phyloP scores from a whole-genome alignment of 2,113 vertebrate genomes.

The Sakesphorus luctuosus region DNA sequence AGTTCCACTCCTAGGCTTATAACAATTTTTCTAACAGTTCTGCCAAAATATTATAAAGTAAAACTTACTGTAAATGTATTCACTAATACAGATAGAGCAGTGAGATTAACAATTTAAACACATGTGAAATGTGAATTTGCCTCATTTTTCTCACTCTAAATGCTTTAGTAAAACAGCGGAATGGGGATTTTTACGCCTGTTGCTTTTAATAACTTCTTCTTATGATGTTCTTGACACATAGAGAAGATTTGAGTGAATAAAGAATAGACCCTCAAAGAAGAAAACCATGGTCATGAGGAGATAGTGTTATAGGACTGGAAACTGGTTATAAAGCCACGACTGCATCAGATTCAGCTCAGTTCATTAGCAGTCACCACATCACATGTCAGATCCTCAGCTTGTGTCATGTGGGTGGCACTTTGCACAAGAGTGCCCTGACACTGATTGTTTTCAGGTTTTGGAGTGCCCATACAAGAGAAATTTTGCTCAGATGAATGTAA shows the following conservation, averaged over 20 bases:
- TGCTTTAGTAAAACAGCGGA: not conserved
- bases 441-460: not conserved
- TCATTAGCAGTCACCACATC: not conserved
- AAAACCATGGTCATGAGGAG: slow-evolving; percentile 12
- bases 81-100: slow-evolving; percentile 44
- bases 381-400: not conserved
- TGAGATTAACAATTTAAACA: slow-evolving; percentile 53
- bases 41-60: slow-evolving; percentile 52
- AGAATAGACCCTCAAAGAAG: slow-evolving; percentile 25
- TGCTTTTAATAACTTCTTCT: slow-evolving; percentile 41
- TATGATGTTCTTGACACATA: slow-evolving; percentile 19
- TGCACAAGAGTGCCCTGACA: not conserved
- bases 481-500: not conserved
- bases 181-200: not conserved
- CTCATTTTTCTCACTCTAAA: slow-evolving; percentile 52
- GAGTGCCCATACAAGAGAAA: not conserved
- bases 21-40: slow-evolving; percentile 65
- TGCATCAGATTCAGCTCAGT: not conserved
- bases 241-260: slow-evolving; percentile 28
- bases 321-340: not conserved
- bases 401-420: slow-evolving; percentile 30
- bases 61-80: slow-evolving; percentile 33
- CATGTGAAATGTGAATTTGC: slow-evolving; percentile 50
- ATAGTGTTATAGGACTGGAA: not conserved
- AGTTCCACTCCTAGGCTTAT: slow-evolving; percentile 49